phyloP scores from a whole-genome alignment of 2,113 vertebrate species.

The Edolisoma coerulescens region DNA sequence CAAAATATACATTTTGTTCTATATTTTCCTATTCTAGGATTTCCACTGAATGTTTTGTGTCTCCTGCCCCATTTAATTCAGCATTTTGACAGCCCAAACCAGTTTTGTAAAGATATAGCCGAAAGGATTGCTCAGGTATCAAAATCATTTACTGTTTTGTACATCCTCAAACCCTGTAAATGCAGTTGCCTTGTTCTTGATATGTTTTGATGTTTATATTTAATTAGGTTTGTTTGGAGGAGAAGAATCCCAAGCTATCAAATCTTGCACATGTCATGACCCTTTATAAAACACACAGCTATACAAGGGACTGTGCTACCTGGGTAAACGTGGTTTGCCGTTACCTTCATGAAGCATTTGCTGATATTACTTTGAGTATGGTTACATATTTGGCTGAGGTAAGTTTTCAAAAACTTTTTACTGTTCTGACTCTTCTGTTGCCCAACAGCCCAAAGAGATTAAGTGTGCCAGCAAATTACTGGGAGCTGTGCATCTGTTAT shows the following conservation, averaged over 20 bases:
- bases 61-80: slow-evolving; percentile 96
- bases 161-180: background rate
- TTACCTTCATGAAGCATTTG: slow-evolving; percentile 96
- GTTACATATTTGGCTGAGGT: slow-evolving; percentile 97
- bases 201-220: slow-evolving; percentile 9
- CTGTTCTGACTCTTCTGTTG: background rate
- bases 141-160: background rate
- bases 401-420: slow-evolving; percentile 5
- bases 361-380: slow-evolving; percentile 92
- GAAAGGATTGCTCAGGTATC: slow-evolving; percentile 96
- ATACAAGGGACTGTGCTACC: slow-evolving; percentile 92
- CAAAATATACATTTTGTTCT: background rate
- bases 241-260: slow-evolving; percentile 94
- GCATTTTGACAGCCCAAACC: slow-evolving; percentile 91
- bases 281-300: slow-evolving; percentile 95
- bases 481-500: background rate
- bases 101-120: slow-evolving; percentile 96
- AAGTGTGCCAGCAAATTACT: background rate
- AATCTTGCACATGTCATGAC: slow-evolving; percentile 98
- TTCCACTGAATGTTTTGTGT: slow-evolving; percentile 95
- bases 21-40: slow-evolving; percentile 77
- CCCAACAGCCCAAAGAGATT: background rate
- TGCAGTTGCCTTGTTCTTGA: slow-evolving; percentile 1
- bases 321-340: slow-evolving; percentile 98
- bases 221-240: slow-evolving; percentile 90